A percentile compares a stretch with the other conserved stretches of the same genome.
Evolutionary conservation across 2,888 invertebrate genomes (phyloP).

Genomic region (Callinectes sapidus): DNA sequence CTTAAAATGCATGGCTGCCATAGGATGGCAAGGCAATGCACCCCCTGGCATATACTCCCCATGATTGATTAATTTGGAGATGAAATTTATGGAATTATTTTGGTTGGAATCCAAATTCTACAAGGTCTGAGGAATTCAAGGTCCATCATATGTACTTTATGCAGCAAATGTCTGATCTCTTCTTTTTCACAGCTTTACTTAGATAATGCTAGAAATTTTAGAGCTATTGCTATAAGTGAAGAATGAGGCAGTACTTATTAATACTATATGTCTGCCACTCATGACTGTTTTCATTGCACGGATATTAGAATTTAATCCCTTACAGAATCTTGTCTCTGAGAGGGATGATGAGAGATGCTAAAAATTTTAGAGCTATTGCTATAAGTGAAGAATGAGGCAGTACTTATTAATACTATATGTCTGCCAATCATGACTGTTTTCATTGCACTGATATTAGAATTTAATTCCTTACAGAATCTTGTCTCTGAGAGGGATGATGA

Average conservation of each 20-base stretch:
- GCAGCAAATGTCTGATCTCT: too few relatives aligned
- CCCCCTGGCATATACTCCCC: too few relatives aligned
- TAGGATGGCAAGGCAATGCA: too few relatives aligned
- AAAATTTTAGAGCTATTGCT: background rate
- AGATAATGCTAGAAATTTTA: background rate
- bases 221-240: background rate
- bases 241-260: background rate
- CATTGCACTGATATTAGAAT: background rate
- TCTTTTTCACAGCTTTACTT: background rate
- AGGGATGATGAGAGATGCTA: slow-evolving; percentile 83
- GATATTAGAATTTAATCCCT: background rate
- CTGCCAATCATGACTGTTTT: background rate
- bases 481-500: slow-evolving; percentile 86
- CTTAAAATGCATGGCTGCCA: too few relatives aligned
- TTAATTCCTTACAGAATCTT: slow-evolving; percentile 80
- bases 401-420: background rate
- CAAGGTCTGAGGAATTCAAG: too few relatives aligned
- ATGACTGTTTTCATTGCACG: background rate
- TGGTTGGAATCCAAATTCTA: too few relatives aligned
- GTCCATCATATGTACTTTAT: too few relatives aligned
- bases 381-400: background rate
- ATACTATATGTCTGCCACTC: background rate
- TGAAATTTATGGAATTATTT: too few relatives aligned
- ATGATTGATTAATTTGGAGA: too few relatives aligned
- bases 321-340: slow-evolving; percentile 84